Conservation (phyloP, 2,797 vertebrate species). For the Anas bernieri region DNA sequence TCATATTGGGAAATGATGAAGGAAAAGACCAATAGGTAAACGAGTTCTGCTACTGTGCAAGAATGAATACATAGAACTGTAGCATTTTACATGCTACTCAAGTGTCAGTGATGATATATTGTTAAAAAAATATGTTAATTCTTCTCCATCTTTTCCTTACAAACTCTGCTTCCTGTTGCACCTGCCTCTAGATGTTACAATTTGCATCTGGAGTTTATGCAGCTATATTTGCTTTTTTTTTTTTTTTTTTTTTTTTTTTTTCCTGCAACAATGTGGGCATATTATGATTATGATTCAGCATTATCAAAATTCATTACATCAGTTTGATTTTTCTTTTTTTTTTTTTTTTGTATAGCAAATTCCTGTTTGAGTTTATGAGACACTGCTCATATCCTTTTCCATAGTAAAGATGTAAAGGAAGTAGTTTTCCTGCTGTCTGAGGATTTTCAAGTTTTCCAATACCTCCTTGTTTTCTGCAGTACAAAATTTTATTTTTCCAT, state of each 20-base stretch:
- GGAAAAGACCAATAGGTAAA: not conserved
- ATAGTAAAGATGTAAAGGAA: not conserved
- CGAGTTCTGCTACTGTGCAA: not conserved
- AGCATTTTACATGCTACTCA: not conserved
- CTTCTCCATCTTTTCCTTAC: not conserved
- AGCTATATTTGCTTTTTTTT: not conserved
- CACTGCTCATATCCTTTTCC: not conserved
- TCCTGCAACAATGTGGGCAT: not conserved
- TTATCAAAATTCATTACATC: not conserved
- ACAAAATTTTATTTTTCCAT: not conserved
- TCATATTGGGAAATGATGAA: not conserved
- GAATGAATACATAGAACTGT: not conserved
- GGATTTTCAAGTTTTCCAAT: not conserved
- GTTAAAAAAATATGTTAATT: not conserved
- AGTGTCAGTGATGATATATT: not conserved
- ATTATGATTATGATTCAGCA: not conserved
- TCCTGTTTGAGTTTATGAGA: not conserved
- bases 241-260: not conserved
- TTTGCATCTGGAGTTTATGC: not conserved
- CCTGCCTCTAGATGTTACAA: not conserved
- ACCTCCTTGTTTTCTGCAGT: not conserved
- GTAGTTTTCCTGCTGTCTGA: not conserved
- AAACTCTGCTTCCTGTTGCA: not conserved
- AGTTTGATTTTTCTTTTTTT: not conserved
- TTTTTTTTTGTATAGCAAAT: not conserved